phyloP scores from a whole-genome alignment of 2,797 vertebrate genomes.

The Spinus olivaceus region DNA sequence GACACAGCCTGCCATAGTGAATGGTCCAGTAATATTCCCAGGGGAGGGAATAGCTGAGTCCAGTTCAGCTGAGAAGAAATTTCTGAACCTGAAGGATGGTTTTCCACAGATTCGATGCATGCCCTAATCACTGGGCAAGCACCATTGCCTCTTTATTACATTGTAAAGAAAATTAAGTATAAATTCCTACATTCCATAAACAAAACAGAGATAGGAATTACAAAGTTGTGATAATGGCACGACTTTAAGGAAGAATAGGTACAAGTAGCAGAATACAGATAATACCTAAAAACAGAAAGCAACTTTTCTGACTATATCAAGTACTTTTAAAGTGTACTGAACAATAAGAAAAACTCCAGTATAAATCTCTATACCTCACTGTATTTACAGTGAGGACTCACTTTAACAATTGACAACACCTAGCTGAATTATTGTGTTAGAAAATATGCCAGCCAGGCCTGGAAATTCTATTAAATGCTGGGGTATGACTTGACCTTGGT shows the following conservation, averaged over 20 bases:
- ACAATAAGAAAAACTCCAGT: background rate
- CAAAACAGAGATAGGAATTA: background rate
- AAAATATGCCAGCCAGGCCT: background rate
- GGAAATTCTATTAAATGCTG: background rate
- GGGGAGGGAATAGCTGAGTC: background rate
- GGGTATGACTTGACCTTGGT: background rate
- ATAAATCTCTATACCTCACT: background rate
- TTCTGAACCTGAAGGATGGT: background rate
- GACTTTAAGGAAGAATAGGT: background rate
- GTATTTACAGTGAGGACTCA: background rate
- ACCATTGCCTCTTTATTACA: background rate
- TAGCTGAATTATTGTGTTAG: background rate
- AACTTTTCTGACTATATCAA: background rate
- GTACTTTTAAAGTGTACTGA: background rate
- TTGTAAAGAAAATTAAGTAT: background rate
- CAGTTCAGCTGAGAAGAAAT: background rate
- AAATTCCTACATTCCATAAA: background rate
- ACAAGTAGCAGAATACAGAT: background rate
- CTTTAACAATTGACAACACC: background rate
- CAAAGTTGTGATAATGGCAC: background rate
- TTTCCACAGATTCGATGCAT: background rate
- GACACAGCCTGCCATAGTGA: background rate
- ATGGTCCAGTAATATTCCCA: background rate
- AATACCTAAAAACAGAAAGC: background rate
- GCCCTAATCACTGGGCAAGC: background rate